These are phyloP conservation scores for Toxotes chatareus DNA, from an alignment of 2,113 vertebrate genomes.

Conservation along the genomic window DNA sequence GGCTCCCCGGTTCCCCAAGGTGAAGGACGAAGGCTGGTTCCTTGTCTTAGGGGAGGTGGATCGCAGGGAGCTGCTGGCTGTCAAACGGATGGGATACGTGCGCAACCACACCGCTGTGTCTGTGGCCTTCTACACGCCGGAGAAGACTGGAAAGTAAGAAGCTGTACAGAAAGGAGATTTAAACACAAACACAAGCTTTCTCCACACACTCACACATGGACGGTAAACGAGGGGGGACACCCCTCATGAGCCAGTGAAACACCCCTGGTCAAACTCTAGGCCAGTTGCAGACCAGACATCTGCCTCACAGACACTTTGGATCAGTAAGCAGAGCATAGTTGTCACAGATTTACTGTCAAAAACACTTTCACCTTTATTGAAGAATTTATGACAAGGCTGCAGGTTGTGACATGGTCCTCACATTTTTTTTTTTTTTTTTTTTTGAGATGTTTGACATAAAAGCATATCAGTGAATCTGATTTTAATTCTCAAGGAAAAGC, in stretches of 20 bases:
- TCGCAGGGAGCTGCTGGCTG: slow-evolving; percentile 91
- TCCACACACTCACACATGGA: not conserved
- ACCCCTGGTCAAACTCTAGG: not conserved
- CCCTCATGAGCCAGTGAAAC: not conserved
- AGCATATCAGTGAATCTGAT: not conserved
- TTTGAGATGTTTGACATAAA: not conserved
- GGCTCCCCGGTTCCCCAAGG: slow-evolving; percentile 93
- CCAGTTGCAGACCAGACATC: not conserved
- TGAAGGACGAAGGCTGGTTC: slow-evolving; percentile 98
- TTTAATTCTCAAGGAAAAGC: not conserved
- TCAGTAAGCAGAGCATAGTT: not conserved
- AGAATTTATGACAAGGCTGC: too few species aligned
- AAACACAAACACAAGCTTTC: not conserved
- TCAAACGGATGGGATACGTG: slow-evolving; percentile 94
- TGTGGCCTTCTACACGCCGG: slow-evolving; percentile 94
- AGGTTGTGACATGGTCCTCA: not conserved
- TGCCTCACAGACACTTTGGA: not conserved
- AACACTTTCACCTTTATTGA: not conserved
- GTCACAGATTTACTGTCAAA: slow-evolving; percentile 1
- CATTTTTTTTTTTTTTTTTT: not conserved
- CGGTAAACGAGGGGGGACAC: not conserved
- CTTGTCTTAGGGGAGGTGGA: slow-evolving; percentile 95
- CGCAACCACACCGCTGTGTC: slow-evolving; percentile 84
- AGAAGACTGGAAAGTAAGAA: slow-evolving; percentile 91
- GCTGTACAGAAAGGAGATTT: not conserved